phyloP scores from a whole-genome alignment of 1,140 invertebrate species.

The Chironomus striatipennis region DNA sequence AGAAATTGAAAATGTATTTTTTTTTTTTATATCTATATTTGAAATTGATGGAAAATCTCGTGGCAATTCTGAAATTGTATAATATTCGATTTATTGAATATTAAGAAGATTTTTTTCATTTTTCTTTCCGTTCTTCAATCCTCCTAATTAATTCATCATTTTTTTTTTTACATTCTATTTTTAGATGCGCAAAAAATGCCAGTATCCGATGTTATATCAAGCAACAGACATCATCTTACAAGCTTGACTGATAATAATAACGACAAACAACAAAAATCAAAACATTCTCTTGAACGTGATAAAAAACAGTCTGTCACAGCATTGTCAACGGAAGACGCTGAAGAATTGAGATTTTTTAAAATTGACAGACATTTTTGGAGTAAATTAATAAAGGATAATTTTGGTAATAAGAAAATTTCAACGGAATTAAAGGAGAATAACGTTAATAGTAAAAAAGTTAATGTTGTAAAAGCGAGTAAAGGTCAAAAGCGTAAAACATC shows the following conservation, averaged over 20 bases:
- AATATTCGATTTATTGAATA: background rate
- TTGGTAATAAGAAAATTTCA: no score
- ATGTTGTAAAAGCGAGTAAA: background rate
- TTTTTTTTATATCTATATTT: background rate
- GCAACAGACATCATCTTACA: background rate
- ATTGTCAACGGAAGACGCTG: background rate
- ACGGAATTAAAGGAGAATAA: background rate
- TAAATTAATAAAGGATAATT: no score
- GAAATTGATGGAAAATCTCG: background rate
- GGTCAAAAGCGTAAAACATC: background rate
- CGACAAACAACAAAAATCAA: background rate
- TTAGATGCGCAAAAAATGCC: slow-evolving; percentile 22
- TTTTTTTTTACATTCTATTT: background rate
- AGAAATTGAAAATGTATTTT: no score
- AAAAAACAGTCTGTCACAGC: no score
- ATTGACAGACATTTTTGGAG: background rate
- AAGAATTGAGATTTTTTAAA: background rate
- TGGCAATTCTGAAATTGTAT: background rate
- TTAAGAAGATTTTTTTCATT: background rate
- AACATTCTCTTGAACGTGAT: no score
- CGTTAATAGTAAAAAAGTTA: background rate
- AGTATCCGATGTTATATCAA: slow-evolving; percentile 16
- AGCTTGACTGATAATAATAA: slow-evolving; percentile 8
- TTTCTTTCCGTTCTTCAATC: background rate
- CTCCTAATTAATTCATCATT: background rate